These are phyloP conservation scores for Druceiella hillmani DNA, from an alignment of 2,888 invertebrate genomes.

Conservation along the genomic window DNA sequence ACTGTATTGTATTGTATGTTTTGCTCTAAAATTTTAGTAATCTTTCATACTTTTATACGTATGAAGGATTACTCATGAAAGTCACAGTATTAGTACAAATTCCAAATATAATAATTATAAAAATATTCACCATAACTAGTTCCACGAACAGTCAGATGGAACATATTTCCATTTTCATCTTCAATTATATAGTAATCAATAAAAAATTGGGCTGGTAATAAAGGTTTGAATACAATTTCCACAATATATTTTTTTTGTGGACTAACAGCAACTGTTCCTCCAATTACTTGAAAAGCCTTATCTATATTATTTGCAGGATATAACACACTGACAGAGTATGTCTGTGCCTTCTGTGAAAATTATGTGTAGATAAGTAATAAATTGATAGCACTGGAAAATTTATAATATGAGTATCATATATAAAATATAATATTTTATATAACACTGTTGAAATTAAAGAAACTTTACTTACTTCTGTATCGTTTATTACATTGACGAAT, in stretches of 20 bases:
- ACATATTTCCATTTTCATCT: slow-evolving; percentile 34
- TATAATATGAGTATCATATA: too few species aligned
- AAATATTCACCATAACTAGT: slow-evolving; percentile 35
- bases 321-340: slow-evolving; percentile 35
- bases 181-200: slow-evolving; percentile 43
- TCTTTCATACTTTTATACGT: too few species aligned
- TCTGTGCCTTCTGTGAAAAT: slow-evolving; percentile 9
- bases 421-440: too few species aligned
- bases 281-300: slow-evolving; percentile 34
- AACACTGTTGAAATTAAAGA: too few species aligned
- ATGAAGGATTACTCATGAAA: too few species aligned
- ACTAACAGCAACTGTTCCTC: slow-evolving; percentile 23
- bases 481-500: slow-evolving; percentile 32
- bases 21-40: too few species aligned
- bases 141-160: slow-evolving; percentile 37
- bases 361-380: not conserved
- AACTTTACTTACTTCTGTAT: slow-evolving; percentile 33
- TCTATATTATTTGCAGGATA: slow-evolving; percentile 40
- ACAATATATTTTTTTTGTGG: slow-evolving; percentile 32
- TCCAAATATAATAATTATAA: not conserved
- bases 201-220: slow-evolving; percentile 35
- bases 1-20: too few species aligned
- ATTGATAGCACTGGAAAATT: not conserved
- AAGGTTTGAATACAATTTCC: slow-evolving; percentile 34
- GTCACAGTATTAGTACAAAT: too few species aligned